Percentiles rank a stretch among this genome's conserved stretches.
Evolutionary conservation across 2,888 invertebrate species (phyloP).

Genomic region (Stictocephala bisonia): DNA sequence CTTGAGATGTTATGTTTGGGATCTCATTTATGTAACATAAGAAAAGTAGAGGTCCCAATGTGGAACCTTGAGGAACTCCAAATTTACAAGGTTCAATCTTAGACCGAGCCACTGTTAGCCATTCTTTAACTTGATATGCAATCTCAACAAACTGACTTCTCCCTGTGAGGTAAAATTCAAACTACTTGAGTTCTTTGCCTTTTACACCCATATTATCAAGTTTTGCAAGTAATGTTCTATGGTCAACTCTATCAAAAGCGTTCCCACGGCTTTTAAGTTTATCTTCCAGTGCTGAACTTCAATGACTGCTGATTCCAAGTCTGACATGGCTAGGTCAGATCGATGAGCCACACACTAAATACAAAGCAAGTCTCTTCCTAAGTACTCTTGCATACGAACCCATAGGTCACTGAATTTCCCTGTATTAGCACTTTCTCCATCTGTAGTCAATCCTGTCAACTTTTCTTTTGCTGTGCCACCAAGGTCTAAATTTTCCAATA

Average conservation of each 20-base stretch:
- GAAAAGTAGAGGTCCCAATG: too few relatives aligned
- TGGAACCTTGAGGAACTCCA: too few relatives aligned
- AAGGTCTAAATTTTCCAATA: slow-evolving; percentile 37
- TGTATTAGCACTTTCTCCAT: slow-evolving; percentile 48
- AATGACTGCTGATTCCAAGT: slow-evolving; percentile 33
- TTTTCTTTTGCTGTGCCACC: slow-evolving; percentile 42
- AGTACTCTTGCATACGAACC: slow-evolving; percentile 42
- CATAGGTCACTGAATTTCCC: slow-evolving; percentile 43
- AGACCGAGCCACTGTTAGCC: too few relatives aligned
- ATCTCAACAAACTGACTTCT: too few relatives aligned
- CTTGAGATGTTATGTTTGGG: too few relatives aligned
- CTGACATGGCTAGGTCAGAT: slow-evolving; percentile 41
- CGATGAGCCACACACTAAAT: slow-evolving; percentile 45
- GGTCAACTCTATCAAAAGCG: slow-evolving; percentile 42
- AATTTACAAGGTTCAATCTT: too few relatives aligned
- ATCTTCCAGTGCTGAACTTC: slow-evolving; percentile 45
- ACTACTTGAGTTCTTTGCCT: too few relatives aligned
- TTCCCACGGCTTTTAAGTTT: slow-evolving; percentile 41
- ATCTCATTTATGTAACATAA: too few relatives aligned
- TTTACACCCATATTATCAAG: too few relatives aligned
- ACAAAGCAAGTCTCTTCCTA: slow-evolving; percentile 43
- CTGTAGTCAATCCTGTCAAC: slow-evolving; percentile 45
- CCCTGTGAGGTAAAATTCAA: too few relatives aligned
- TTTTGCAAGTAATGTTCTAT: too few relatives aligned
- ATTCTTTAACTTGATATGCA: too few relatives aligned